A percentile compares a stretch with the other conserved stretches of the same genome.
These are phyloP conservation scores for Illadopsis cleaveri DNA, from an alignment of 2,113 vertebrate genomes.

Conservation along the genomic window DNA sequence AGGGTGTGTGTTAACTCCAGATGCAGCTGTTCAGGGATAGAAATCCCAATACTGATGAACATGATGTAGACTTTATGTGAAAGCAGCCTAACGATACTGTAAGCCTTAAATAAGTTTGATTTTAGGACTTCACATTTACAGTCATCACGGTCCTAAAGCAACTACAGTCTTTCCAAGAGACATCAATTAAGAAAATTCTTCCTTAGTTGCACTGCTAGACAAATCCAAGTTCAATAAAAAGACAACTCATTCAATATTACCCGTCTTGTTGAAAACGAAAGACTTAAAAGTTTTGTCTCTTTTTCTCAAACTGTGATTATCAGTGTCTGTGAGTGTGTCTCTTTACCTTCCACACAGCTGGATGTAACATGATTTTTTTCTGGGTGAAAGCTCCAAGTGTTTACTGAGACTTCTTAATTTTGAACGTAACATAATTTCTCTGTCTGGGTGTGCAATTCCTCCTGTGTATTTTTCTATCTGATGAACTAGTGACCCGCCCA, in stretches of 20 bases:
- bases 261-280: accelerated
- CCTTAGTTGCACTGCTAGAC: not conserved
- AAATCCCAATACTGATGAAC: not conserved
- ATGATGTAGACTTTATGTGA: not conserved
- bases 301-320: not conserved
- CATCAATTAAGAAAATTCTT: not conserved
- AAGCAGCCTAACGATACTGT: not conserved
- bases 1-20: not conserved
- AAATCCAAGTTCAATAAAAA: not conserved
- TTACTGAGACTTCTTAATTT: not conserved
- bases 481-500: not conserved
- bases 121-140: not conserved
- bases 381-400: not conserved
- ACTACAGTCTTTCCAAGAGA: not conserved
- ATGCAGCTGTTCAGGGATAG: not conserved
- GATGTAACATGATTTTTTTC: not conserved
- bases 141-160: accelerated
- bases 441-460: not conserved
- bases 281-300: not conserved
- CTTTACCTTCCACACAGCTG: not conserved
- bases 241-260: not conserved
- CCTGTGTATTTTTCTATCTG: not conserved
- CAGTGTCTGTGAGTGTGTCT: not conserved
- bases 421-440: not conserved
- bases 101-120: not conserved